Conservation (phyloP, 2,797 vertebrate species). For the Periparus ater region DNA sequence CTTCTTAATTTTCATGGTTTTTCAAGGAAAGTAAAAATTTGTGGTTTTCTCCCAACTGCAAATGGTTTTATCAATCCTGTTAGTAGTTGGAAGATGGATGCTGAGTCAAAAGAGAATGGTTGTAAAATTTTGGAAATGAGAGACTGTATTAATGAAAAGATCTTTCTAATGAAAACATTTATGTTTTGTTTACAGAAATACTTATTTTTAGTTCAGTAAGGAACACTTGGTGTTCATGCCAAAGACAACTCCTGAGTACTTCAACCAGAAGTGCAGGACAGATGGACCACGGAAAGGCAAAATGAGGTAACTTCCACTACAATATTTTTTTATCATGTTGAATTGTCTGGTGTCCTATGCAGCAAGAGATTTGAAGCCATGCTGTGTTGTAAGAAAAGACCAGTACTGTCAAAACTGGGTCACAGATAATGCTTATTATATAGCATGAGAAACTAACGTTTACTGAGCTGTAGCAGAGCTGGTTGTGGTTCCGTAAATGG, state of each 20-base stretch:
- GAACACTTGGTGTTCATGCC: background rate
- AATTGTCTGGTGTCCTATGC: background rate
- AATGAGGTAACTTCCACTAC: background rate
- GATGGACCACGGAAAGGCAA: conserved; percentile 27
- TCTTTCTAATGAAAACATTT: background rate
- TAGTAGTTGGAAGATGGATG: background rate
- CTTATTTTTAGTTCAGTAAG: background rate
- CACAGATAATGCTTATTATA: background rate
- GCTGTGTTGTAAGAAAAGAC: background rate
- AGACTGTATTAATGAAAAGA: background rate
- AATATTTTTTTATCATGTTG: background rate
- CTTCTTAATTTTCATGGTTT: background rate
- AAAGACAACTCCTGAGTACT: background rate
- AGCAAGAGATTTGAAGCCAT: background rate
- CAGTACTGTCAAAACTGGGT: background rate
- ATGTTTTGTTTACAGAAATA: conserved; percentile 12
- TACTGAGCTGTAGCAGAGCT: background rate
- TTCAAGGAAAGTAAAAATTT: background rate
- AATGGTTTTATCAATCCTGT: background rate
- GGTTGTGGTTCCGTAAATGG: background rate
- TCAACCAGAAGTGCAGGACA: conserved; percentile 11
- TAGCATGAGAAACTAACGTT: background rate
- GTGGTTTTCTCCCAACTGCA: background rate
- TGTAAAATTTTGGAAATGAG: background rate
- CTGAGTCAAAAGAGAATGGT: background rate